Percentiles rank a stretch among this genome's conserved stretches.
phyloP scores from a whole-genome alignment of 2,797 vertebrate genomes.

The Enteromius trimaculatus region DNA sequence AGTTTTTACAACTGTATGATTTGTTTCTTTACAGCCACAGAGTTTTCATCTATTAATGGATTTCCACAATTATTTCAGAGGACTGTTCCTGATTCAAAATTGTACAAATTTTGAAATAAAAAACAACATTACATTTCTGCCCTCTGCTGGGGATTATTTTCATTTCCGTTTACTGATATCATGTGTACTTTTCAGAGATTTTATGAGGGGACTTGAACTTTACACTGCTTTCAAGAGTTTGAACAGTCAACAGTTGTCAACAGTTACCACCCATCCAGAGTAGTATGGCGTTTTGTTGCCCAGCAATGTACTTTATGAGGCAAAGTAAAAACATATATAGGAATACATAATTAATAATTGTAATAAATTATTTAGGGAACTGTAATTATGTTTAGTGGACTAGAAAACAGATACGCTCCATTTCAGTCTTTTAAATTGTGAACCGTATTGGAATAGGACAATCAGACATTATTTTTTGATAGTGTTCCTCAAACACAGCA shows the following conservation, averaged over 20 bases:
- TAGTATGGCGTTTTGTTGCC: not conserved
- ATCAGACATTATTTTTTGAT: constrained; percentile 59
- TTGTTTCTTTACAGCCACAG: not conserved
- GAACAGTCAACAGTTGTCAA: not conserved
- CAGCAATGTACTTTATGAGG: not conserved
- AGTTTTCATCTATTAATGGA: not conserved
- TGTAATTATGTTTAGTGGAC: not conserved
- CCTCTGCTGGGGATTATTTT: constrained; percentile 13
- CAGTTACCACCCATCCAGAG: not conserved
- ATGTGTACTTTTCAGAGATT: not conserved
- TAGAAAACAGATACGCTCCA: not conserved
- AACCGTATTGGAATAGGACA: constrained; percentile 62
- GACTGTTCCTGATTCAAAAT: not conserved
- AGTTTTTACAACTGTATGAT: not conserved
- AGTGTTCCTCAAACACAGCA: constrained; percentile 66
- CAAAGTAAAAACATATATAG: not conserved
- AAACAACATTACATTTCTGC: not conserved
- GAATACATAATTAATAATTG: not conserved
- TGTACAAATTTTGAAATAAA: not conserved
- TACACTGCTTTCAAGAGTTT: constrained; percentile 5
- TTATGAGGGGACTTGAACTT: constrained; percentile 25
- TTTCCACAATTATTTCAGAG: not conserved
- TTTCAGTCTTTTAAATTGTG: constrained; percentile 34
- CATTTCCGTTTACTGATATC: not conserved
- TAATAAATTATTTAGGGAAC: not conserved